Base-by-base conservation (phyloP, 2,113 vertebrate species). In the Corythornis madagascariensis region DNA sequence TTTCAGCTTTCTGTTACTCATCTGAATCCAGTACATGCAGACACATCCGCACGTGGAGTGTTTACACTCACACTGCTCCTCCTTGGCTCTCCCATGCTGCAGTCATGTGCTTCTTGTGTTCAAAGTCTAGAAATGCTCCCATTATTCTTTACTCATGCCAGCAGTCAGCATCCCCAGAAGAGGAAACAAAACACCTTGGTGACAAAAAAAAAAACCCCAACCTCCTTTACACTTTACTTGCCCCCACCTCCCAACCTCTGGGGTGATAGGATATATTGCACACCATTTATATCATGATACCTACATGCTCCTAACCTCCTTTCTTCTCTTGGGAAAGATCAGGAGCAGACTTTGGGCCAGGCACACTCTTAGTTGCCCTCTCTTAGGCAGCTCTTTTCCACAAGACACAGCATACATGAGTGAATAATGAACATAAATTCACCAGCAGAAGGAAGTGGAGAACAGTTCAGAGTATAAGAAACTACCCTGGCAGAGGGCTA, bases 361-460 rank as follows among this genome's bases (percentile, higher is more conserved):
- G 50, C 13, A 15, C 8, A 5, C 25, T 9, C 5, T 28, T 73
- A 55, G n/a, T 3, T 13, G 74, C 42, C 17, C 15, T 4, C 72
- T 17, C 53, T 19, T 2, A 4, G 17, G 38, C 56, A 38, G n/a
- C 19, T 22, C 31, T 52, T n/a, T 25, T 24, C 55, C 48, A 43
- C 12, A 16, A 0, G 1, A 52, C 33, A n/a, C 33, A 55, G 25
- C 26, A 8, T 3, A 10, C 3, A 0, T 1, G 11, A 21, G 43
- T 4, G 1, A 45, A 7, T 19, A 45, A 57, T 1, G 1, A 60
- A 59, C 26, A 2, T 2, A 60, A 48, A 28, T 5, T 40, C 25
- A 47, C 24, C 20, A 11, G 7, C 21, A 63, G 42, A 31, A 81
- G 16, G 35, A 69, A 43, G 29, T 2, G 8, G 9, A 45, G 16